Conservation (phyloP, 2,888 invertebrate species). For the Drosophila eohydei region DNA sequence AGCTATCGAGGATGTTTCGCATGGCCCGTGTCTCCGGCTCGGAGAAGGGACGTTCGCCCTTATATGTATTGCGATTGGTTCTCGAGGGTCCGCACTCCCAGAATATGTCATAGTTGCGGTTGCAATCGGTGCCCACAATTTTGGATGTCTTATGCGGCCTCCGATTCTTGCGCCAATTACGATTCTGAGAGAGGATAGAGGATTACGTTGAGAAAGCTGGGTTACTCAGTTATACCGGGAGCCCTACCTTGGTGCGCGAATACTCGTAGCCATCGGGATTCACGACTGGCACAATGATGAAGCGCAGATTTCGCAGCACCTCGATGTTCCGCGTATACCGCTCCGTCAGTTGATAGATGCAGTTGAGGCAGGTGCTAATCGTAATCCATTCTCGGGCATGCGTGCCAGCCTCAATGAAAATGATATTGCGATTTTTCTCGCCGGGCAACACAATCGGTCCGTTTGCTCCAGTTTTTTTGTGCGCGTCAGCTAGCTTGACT, state of each 20-base stretch:
- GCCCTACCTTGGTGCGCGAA: slow-evolving; percentile 85
- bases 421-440: slow-evolving; percentile 67
- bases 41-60: slow-evolving; percentile 83
- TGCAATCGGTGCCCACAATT: slow-evolving; percentile 88
- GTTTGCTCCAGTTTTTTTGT: slow-evolving; percentile 5
- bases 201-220: neutral
- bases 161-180: slow-evolving; percentile 87
- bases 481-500: slow-evolving; percentile 20
- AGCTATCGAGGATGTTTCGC: slow-evolving; percentile 75
- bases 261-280: slow-evolving; percentile 91
- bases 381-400: slow-evolving; percentile 90
- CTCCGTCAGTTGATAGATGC: slow-evolving; percentile 87
- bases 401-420: slow-evolving; percentile 84
- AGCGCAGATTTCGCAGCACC: slow-evolving; percentile 87
- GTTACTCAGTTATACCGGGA: neutral
- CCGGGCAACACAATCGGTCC: slow-evolving; percentile 36
- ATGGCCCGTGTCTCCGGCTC: slow-evolving; percentile 84
- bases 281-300: slow-evolving; percentile 88
- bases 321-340: slow-evolving; percentile 83
- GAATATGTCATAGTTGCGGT: slow-evolving; percentile 88
- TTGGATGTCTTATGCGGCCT: slow-evolving; percentile 79
- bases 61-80: slow-evolving; percentile 78
- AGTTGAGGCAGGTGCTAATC: slow-evolving; percentile 87
- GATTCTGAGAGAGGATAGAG: slow-evolving; percentile 83
- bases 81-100: slow-evolving; percentile 85